Evolutionary conservation across 2,888 invertebrate species (phyloP).

Genomic region (Pimpla rufipes): DNA sequence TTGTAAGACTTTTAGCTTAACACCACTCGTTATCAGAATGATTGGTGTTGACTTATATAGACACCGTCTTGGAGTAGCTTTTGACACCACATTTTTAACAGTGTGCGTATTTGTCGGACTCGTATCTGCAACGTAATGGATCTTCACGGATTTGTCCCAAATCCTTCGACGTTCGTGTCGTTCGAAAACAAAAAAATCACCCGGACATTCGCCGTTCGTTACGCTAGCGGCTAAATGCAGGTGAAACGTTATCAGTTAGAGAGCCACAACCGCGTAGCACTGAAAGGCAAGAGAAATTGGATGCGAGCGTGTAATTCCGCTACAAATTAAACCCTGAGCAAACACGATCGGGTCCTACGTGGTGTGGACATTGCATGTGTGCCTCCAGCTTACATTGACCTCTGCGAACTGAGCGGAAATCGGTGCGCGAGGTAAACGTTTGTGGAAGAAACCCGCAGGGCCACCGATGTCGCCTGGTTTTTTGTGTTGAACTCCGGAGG

Average conservation of each 20-base stretch:
- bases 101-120: background rate
- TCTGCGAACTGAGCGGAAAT: conserved; percentile 11
- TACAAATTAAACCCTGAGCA: conserved; percentile 75
- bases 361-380: conserved; percentile 11
- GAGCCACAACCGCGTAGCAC: conserved; percentile 45
- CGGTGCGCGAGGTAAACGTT: conserved; percentile 22
- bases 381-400: conserved; percentile 27
- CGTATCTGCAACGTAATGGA: background rate
- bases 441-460: conserved; percentile 4
- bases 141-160: conserved; percentile 43
- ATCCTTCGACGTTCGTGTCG: conserved; percentile 42
- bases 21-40: too few species aligned
- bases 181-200: conserved; percentile 29
- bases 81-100: too few species aligned
- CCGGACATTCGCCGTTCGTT: conserved; percentile 44
- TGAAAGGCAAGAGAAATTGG: conserved; percentile 73
- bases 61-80: too few species aligned
- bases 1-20: too few species aligned
- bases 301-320: conserved; percentile 77
- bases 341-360: conserved; percentile 67
- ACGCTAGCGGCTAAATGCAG: conserved; percentile 4
- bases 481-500: background rate
- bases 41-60: too few species aligned
- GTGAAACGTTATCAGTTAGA: conserved; percentile 51
- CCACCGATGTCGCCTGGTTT: background rate